A percentile compares a stretch with the other conserved stretches of the same genome.
phyloP scores from a whole-genome alignment of 2,888 invertebrate genomes.

The Pyrgus malvae region DNA sequence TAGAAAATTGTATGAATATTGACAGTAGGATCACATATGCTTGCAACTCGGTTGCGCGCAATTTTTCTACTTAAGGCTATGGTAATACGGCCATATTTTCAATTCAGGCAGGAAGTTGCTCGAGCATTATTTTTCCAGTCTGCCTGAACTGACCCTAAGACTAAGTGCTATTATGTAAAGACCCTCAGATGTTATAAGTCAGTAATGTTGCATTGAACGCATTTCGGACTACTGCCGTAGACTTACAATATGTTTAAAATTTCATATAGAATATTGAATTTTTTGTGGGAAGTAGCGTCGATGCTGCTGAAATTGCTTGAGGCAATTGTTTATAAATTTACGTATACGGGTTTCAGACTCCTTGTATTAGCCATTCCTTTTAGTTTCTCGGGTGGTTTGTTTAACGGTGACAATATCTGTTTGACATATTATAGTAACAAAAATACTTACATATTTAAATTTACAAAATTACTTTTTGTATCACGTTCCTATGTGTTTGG shows the following conservation, averaged over 20 bases:
- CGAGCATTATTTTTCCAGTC: no score
- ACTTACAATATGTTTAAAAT: conserved; percentile 4
- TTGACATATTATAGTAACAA: conserved; percentile 16
- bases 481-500: conserved; percentile 20
- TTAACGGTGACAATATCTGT: conserved; percentile 6
- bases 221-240: not conserved
- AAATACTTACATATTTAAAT: conserved; percentile 13
- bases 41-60: no score
- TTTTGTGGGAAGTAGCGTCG: no score
- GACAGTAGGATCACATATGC: no score
- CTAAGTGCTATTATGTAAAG: no score
- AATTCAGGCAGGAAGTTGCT: no score
- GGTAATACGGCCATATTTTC: no score
- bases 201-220: not conserved
- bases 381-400: conserved; percentile 9
- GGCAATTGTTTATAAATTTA: conserved; percentile 14
- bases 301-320: not conserved
- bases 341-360: conserved; percentile 20
- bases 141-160: no score
- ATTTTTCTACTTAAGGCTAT: no score
- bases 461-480: conserved; percentile 15
- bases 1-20: no score
- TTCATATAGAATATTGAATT: no score
- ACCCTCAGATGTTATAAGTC: no score
- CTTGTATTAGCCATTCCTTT: conserved; percentile 10